Evolutionary conservation across 2,113 vertebrate species (phyloP).

Genomic region (Semnopithecus entellus): DNA sequence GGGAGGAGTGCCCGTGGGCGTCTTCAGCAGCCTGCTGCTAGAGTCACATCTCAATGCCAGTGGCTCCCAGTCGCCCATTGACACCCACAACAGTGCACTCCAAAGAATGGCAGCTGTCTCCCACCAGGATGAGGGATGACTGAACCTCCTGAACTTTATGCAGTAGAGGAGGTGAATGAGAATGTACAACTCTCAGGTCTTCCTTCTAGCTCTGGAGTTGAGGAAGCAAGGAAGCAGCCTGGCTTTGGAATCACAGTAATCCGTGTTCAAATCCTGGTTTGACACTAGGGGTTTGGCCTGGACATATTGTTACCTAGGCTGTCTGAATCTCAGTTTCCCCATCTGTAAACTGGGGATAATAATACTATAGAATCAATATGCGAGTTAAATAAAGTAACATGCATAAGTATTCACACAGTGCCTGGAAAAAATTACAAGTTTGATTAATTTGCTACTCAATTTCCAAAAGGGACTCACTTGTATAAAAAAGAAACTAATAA

Average conservation of each 20-base stretch:
- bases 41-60: background rate
- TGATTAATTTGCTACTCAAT: background rate
- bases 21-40: background rate
- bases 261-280: background rate
- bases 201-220: background rate
- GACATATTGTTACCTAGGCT: background rate
- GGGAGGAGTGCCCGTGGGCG: background rate
- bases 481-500: background rate
- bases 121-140: background rate
- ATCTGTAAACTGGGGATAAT: background rate
- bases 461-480: background rate
- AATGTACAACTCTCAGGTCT: background rate
- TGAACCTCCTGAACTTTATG: background rate
- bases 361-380: background rate
- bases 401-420: background rate
- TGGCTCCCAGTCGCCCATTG: background rate
- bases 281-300: background rate
- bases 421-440: background rate
- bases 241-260: background rate
- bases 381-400: background rate
- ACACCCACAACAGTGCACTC: background rate
- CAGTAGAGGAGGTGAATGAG: background rate
- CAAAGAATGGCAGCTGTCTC: background rate
- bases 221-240: background rate
- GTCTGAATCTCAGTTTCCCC: background rate